A percentile compares a stretch with the other conserved stretches of the same genome.
Conservation (phyloP, 2,888 invertebrate species). For the Spilarctia lutea region DNA sequence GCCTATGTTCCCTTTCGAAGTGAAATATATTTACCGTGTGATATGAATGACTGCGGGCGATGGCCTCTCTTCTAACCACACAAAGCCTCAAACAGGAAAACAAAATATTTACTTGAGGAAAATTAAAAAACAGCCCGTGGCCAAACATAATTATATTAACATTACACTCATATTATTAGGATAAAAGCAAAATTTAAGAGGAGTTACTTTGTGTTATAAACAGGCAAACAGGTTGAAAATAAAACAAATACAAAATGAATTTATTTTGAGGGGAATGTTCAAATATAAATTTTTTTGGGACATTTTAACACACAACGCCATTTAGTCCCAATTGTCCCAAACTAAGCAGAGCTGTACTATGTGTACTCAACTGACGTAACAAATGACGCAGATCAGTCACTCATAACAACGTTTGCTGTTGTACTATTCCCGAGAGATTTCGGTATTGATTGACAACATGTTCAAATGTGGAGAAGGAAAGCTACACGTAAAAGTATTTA, state of each 20-base stretch:
- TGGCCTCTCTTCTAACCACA: background rate
- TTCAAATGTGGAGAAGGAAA: background rate
- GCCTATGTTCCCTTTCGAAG: background rate
- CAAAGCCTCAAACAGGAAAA: constrained; percentile 4
- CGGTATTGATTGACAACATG: too few relatives aligned
- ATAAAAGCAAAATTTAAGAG: background rate
- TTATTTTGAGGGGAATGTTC: too few relatives aligned
- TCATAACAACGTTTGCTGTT: background rate
- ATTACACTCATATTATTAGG: constrained; percentile 1
- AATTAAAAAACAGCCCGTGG: constrained; percentile 11
- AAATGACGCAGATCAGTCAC: too few relatives aligned
- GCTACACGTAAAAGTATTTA: background rate
- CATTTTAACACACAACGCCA: too few relatives aligned
- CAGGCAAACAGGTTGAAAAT: background rate
- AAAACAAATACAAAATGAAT: background rate
- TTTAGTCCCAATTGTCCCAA: too few relatives aligned
- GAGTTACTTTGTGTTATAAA: background rate
- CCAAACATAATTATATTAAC: constrained; percentile 4
- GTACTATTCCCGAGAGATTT: background rate
- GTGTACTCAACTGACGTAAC: too few relatives aligned
- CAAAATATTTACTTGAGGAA: constrained; percentile 17
- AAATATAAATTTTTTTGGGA: too few relatives aligned
- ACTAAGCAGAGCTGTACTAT: too few relatives aligned
- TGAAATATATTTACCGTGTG: background rate
- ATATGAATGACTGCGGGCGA: background rate